Evolutionary conservation across 2,113 vertebrate genomes (phyloP), one percentile per base, ranked within the genome.

Genomic region (Hippopotamus amphibius): DNA sequence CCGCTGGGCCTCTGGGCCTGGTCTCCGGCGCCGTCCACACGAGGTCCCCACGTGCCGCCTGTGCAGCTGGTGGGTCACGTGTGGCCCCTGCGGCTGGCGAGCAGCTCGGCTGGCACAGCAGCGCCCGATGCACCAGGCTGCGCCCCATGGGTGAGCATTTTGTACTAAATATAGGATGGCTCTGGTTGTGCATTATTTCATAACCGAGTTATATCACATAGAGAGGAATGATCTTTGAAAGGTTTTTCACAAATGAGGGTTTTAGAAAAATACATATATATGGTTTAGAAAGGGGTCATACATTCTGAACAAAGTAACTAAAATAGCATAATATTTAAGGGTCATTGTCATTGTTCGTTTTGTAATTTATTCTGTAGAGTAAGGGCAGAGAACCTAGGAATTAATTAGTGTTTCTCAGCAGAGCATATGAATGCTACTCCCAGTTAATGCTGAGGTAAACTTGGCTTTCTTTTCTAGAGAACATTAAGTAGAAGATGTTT

Each of bases 41-140:
- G 57, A 99, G 99, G 97, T 99, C 99, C 1, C 99, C 99, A 99
- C 96, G 17, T 99, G 99, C 0, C 99, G 98, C 83, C 99, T 99
- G 92, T 99, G 98, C 37, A 99, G 85, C 2, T 98, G 98, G 83
- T 99, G 99, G 50, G 50, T 92, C 86, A 99, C 98, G 0, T 97
- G 97, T 17, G 99, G 99, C 13, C 98, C 97, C 97, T 98, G 99
- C 0, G 99, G 98, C 95, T 99, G 98, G 33, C 96, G 57, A 99
- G 99, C 92, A 99, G 97, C 37, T 99, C 99, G n/a, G 19, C n/a
- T n/a, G n/a, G 63, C 99, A 99, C 4, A 99, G 98, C 2, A 99
- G 43, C 17, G 99, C 98, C 4, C 98, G 98, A 66, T 98, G 99
- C 77, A 37, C 99, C 98, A 0, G 99, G 99, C 0, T 93, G 7